phyloP scores from a whole-genome alignment of 53 echinoderm and acorn worm genomes.

The Stichopus horrens region DNA sequence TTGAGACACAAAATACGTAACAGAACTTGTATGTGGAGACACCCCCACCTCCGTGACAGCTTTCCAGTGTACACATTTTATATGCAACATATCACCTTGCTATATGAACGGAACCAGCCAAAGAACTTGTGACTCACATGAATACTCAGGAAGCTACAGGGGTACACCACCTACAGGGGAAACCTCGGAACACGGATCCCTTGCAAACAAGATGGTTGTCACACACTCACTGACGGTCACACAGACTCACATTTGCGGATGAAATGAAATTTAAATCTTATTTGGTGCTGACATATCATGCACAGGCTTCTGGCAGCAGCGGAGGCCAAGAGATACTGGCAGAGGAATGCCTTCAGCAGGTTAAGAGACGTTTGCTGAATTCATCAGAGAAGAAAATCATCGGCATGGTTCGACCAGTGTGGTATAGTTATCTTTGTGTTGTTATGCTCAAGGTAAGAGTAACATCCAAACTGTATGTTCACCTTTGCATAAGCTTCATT shows the following conservation, averaged over 20 bases:
- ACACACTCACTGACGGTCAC: conserved; percentile 16
- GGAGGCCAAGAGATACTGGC: not conserved
- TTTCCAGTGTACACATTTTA: not conserved
- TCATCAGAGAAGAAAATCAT: not conserved
- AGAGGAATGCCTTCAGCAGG: not conserved
- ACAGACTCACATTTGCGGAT: conserved; percentile 1
- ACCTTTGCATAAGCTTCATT: not conserved
- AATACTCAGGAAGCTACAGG: not conserved
- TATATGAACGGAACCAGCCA: not conserved
- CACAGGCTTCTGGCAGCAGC: conserved; percentile 9
- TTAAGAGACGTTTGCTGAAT: not conserved
- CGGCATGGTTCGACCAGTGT: not conserved
- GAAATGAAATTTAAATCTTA: not conserved
- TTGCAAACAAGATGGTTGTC: not conserved
- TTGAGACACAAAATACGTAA: no score
- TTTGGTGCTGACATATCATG: conserved; percentile 34
- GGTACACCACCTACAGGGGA: not conserved
- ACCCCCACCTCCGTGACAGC: not conserved
- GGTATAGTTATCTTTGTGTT: not conserved
- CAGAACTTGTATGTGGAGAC: no score
- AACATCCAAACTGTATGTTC: not conserved
- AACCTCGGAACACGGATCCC: not conserved
- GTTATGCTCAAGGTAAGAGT: not conserved
- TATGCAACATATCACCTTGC: not conserved
- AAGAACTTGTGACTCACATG: not conserved